Evolutionary conservation across 2,888 invertebrate genomes (phyloP).

Genomic region (Miltochrista miniata): DNA sequence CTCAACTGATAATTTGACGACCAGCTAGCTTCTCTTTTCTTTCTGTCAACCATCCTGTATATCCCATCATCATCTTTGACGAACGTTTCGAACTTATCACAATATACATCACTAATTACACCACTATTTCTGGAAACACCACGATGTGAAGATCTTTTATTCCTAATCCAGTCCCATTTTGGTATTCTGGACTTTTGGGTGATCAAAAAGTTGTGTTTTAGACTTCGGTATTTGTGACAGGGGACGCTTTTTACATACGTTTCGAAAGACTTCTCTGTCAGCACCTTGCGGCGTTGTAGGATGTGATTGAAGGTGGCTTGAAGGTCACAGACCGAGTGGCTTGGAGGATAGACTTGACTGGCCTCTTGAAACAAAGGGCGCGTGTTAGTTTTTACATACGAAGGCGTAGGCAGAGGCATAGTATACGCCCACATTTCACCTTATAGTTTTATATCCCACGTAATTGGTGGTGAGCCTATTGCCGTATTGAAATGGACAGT

Average conservation of each 20-base stretch:
- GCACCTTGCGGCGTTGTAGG: conserved; percentile 17
- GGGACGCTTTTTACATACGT: conserved; percentile 40
- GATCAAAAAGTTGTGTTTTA: conserved; percentile 38
- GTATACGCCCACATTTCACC: too few species aligned
- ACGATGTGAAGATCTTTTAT: conserved; percentile 38
- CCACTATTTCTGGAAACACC: conserved; percentile 1
- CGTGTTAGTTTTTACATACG: conserved; percentile 41
- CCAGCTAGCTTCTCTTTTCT: conserved; percentile 35
- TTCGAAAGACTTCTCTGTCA: conserved; percentile 39
- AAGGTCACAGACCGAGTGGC: conserved; percentile 48
- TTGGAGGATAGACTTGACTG: conserved; percentile 35
- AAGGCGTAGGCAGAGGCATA: too few species aligned
- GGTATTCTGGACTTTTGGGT: conserved; percentile 14
- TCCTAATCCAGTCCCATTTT: conserved; percentile 52
- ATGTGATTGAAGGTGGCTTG: conserved; percentile 45
- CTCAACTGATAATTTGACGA: conserved; percentile 34
- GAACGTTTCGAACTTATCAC: conserved; percentile 40
- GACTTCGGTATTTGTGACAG: conserved; percentile 42
- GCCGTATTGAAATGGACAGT: too few species aligned
- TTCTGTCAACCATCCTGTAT: conserved; percentile 41
- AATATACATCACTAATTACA: conserved; percentile 2
- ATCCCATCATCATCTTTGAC: conserved; percentile 47
- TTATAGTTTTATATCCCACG: too few species aligned
- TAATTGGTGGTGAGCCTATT: too few species aligned
- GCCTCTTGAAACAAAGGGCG: conserved; percentile 65